phyloP scores from a whole-genome alignment of 2,888 invertebrate genomes.

The Heliconius charithonia region DNA sequence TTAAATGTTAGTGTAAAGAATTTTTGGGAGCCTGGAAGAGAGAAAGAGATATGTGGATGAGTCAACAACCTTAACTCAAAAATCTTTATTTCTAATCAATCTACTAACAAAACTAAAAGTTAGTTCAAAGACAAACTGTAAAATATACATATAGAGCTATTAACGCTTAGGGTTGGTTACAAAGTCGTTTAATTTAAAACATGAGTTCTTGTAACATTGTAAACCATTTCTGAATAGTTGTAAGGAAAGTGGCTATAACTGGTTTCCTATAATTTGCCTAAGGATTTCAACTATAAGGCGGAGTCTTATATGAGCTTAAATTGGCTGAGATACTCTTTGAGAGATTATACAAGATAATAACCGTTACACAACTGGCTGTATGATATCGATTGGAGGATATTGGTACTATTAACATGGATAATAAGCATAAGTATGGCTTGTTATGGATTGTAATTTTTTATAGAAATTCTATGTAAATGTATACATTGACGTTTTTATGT shows the following conservation, averaged over 20 bases:
- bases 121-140: neutral
- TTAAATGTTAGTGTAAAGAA: neutral
- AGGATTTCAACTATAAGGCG: constrained; percentile 24
- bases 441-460: neutral
- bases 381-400: constrained; percentile 20
- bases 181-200: neutral
- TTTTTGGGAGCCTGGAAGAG: neutral
- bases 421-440: constrained; percentile 13
- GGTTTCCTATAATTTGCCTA: constrained; percentile 40
- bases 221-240: constrained; percentile 40
- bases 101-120: neutral
- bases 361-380: constrained; percentile 2
- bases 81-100: neutral
- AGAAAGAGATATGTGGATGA: neutral
- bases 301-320: neutral
- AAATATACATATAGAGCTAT: neutral
- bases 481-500: neutral
- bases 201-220: constrained; percentile 32
- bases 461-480: neutral
- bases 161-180: neutral
- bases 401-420: constrained; percentile 16
- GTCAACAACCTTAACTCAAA: neutral
- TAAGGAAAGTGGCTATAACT: constrained; percentile 37
- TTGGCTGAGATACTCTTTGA: constrained; percentile 7
- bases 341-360: too few relatives aligned